These are phyloP conservation scores for Diploscapter pachys DNA, from an alignment of 1,140 invertebrate species.

Conservation along the genomic window DNA sequence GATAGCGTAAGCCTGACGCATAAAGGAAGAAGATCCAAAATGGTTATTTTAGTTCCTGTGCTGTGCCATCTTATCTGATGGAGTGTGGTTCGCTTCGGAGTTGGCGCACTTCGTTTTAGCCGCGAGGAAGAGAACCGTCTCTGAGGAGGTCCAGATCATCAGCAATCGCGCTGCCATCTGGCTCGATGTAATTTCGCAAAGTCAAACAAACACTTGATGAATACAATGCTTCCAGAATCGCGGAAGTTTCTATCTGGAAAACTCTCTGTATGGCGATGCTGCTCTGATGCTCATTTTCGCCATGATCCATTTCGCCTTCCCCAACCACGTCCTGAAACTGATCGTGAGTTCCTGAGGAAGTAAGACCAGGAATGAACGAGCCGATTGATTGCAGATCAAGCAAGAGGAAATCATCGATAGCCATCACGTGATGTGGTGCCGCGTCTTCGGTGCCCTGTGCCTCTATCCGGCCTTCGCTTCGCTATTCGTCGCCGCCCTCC, in stretches of 20 bases:
- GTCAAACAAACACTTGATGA: not conserved
- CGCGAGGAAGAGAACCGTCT: conserved; percentile 12
- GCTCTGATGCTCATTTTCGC: conserved; percentile 25
- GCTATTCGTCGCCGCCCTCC: conserved; percentile 17
- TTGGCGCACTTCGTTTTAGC: conserved; percentile 16
- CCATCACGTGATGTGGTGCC: conserved; percentile 37
- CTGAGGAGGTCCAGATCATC: conserved; percentile 28
- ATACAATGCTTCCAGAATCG: conserved; percentile 16
- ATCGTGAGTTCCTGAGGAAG: conserved; percentile 26
- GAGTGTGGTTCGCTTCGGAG: conserved; percentile 25
- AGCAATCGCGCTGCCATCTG: conserved; percentile 33
- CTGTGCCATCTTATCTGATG: conserved; percentile 28
- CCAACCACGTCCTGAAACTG: conserved; percentile 39
- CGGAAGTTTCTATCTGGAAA: conserved; percentile 30
- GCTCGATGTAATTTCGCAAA: conserved; percentile 23
- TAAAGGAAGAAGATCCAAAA: not conserved
- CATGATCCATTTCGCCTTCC: conserved; percentile 40
- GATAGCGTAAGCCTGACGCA: conserved; percentile 14
- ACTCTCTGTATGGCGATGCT: conserved; percentile 34
- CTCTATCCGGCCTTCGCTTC: conserved; percentile 32
- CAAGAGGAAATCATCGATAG: conserved; percentile 32
- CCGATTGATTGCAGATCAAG: conserved; percentile 36
- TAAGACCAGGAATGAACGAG: not conserved
- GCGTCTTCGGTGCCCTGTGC: conserved; percentile 35
- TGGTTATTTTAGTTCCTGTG: conserved; percentile 22